Evolutionary conservation across 2,113 vertebrate genomes (phyloP), one percentile per base, ranked within the genome.

Genomic region (Albula goreensis): DNA sequence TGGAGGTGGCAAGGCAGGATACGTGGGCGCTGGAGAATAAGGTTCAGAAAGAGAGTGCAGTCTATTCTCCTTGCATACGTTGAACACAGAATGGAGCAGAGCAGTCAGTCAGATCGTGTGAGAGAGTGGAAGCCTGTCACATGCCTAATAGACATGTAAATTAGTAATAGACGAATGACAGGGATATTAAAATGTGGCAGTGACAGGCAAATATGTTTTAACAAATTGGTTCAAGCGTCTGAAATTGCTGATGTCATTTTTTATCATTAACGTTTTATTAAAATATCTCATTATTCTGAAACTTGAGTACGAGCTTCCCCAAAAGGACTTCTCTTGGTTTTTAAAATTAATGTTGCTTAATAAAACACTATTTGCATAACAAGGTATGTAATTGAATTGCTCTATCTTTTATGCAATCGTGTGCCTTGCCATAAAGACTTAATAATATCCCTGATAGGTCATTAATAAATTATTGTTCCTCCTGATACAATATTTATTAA

Each of bases 81-180:
- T 80, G 83, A 87, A 83, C n/a, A 50, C n/a, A 70, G 12, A 89
- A 81, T 57, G 17, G 52, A 77, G 66, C 22, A 48, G 57, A 84
- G 66, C 79, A 60, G 81, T 86, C 63, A 86, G 86, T 84, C 50
- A 51, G 81, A 87, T 7, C 31, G 48, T 51, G 80, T 70, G 78
- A 12, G 41, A 74, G 60, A 74, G 51, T n/a, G n/a, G 78, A 87
- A 63, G 80, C 53, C 83, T 86, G 86, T 88, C 81, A 85, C 78
- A 74, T 81, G 81, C 83, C 84, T 87, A 86, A 86, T 89, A 85
- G 84, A 87, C 63, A 80, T 87, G 82, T 90, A 86, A 90, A 89
- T 90, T 83, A 87, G 88, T 86, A 78, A 86, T 85, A 78, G 83
- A 78, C 70, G 12, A 80, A 86, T 89, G 88, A 78, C 74, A 70